phyloP scores from a whole-genome alignment of 2,113 vertebrate genomes.

The Channa argus region DNA sequence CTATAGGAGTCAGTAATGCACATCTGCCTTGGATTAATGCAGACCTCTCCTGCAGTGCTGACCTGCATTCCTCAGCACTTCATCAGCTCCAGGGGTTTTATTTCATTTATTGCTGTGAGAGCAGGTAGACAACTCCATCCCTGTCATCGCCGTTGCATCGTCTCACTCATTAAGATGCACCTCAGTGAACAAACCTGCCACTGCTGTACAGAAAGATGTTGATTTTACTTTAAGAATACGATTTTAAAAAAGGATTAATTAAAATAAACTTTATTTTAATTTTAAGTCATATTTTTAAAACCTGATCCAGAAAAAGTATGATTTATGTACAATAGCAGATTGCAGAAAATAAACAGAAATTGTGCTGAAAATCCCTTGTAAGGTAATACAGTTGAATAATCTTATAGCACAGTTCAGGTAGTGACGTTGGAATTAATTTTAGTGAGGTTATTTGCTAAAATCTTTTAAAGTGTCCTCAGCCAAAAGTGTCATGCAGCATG shows the following conservation, averaged over 20 bases:
- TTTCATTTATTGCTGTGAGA: constrained; percentile 67
- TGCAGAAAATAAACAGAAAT: background rate
- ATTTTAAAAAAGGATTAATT: background rate
- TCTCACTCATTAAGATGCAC: constrained; percentile 29
- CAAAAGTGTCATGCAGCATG: constrained; percentile 4
- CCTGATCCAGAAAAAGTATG: too few species aligned
- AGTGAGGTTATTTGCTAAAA: background rate
- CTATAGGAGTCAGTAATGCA: constrained; percentile 76
- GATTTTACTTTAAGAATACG: background rate
- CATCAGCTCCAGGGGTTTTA: constrained; percentile 72
- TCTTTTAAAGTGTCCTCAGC: background rate
- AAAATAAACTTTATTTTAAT: too few species aligned
- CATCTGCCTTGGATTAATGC: constrained; percentile 83
- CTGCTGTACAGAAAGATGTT: constrained; percentile 29
- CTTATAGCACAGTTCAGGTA: too few species aligned
- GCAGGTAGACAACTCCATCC: constrained; percentile 69
- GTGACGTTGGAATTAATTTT: background rate
- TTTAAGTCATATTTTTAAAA: too few species aligned
- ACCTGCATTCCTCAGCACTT: constrained; percentile 76
- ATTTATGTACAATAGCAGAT: background rate
- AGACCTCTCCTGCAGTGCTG: constrained; percentile 70
- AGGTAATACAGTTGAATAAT: background rate
- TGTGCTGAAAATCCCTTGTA: background rate
- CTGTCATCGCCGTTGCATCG: constrained; percentile 44
- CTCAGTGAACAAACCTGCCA: constrained; percentile 20